Base-by-base conservation (phyloP, 1,140 invertebrate species). In the Philaenus spumarius region DNA sequence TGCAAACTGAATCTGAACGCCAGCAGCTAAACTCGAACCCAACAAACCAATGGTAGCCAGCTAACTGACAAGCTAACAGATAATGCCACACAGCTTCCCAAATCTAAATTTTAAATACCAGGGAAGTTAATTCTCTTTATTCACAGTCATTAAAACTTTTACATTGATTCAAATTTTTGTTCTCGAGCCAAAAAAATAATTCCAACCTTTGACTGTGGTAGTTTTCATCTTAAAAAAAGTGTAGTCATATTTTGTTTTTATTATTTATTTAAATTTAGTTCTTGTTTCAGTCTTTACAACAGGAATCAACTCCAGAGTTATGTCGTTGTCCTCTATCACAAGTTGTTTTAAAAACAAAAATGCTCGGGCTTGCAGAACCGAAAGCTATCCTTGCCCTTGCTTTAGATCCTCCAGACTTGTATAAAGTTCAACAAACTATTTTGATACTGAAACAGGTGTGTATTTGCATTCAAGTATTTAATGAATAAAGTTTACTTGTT, bases 371-470 rank as follows among this genome's bases (percentile, higher is more conserved):
- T 77, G 90, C 87, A n/a, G 76, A 85, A 40, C 95, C 95, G 0
- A 83, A 83, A 63, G 80, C 85, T 26, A 77, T 97, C 6, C 73
- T 98, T 0, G 90, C 87, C 0, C 71, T 93, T 1, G 88, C 92
- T 0, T 77, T 98, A 65, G 86, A 92, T 68, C 93, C 93, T 20
- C 96, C 96, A 0, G 83, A 90, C 70, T 72, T 94, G 11, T 77
- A 76, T 7, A 90, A 93, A 66, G 87, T 98, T 59, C 78, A 84
- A 45, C 76, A 80, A 12, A 93, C 93, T 1, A 78, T 97, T 52
- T 74, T 94, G 6, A 72, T 82, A 34, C 74, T 98, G 0, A 97
- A 97, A 78, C 91, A 96, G 78, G 83, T 89, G 71, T 63, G 40
- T 61, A 30, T n/a, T n/a, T 35, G n/a, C 43, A n/a, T 51, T 37